Evolutionary conservation across 2,888 invertebrate species (phyloP).

Genomic region (Apodemia duryi): DNA sequence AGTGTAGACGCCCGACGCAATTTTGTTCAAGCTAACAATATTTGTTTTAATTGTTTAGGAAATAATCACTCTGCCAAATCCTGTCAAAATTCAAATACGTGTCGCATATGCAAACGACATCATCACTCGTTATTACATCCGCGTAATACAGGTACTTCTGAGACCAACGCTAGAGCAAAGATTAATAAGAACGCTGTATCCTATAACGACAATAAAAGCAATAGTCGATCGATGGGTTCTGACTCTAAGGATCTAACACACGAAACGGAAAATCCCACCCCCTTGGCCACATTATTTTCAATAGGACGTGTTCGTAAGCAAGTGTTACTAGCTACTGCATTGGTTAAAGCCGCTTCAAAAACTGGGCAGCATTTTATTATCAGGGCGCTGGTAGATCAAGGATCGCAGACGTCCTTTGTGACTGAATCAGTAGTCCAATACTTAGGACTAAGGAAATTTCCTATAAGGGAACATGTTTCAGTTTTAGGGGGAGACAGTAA

Average conservation of each 20-base stretch:
- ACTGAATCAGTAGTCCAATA: slow-evolving; percentile 1
- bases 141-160: background rate
- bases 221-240: background rate
- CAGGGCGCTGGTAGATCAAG: background rate
- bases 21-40: background rate
- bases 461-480: background rate
- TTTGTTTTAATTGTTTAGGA: slow-evolving; percentile 1
- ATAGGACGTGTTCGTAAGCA: background rate
- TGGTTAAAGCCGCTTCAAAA: background rate
- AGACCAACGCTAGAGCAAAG: background rate
- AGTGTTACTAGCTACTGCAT: background rate
- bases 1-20: background rate
- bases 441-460: background rate
- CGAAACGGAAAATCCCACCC: background rate
- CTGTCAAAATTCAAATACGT: background rate
- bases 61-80: background rate
- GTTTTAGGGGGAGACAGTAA: too few relatives aligned
- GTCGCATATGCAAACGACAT: background rate
- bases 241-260: background rate
- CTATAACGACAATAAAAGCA: background rate
- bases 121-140: background rate
- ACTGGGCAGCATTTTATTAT: background rate
- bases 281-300: background rate
- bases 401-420: background rate
- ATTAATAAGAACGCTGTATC: background rate